Base-by-base conservation (phyloP, 2,888 invertebrate species). In the Patella depressa region DNA sequence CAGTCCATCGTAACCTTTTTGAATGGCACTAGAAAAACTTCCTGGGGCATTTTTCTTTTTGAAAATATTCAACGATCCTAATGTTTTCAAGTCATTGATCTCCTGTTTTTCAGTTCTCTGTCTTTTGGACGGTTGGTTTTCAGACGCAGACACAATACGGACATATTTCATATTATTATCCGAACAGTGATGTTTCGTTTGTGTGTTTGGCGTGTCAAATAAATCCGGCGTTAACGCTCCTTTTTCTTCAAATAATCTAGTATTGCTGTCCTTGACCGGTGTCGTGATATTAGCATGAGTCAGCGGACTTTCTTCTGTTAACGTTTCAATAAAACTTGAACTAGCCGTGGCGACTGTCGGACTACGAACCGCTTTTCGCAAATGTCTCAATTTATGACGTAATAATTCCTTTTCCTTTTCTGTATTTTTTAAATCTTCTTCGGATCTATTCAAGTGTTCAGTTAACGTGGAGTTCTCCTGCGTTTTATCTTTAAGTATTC, bases 1-100 rank as follows among this genome's bases (percentile, higher is more conserved):
- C n/a, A 88, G 78, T 14, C 88, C 88, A 80, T 88, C 85, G 74
- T 85, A 88, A 3, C 87, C 88, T 78, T 85, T 84, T 34, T 86
- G 82, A n/a, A 85, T 81, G 4, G 84, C 81, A 79, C 85, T 85
- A 54, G 78, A 78, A 53, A 78, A 78, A 29, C 80, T 76, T 34
- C 82, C 73, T 45, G 81, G 78, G 70, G 80, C 78, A 54, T 76
- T 57, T 24, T 84, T 83, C 73, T 86, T 88, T 80, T 85, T 86
- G 77, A 89, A 85, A 54, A 89, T 89, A 78, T 86, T 88, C 76
- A 87, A 79, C 55, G 78, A 78, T 12, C 82, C 75, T 29, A 80
- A 45, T 15, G 83, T 72, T 29, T 80, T 71, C 73, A 80, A 71
- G 71, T 82, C 77, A 76, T 80, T 78, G 1, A 74, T 71, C 69